Percentiles rank a stretch among this genome's conserved stretches.
These are phyloP conservation scores for Saccopteryx bilineata DNA, from an alignment of 2,113 vertebrate genomes.

Conservation along the genomic window DNA sequence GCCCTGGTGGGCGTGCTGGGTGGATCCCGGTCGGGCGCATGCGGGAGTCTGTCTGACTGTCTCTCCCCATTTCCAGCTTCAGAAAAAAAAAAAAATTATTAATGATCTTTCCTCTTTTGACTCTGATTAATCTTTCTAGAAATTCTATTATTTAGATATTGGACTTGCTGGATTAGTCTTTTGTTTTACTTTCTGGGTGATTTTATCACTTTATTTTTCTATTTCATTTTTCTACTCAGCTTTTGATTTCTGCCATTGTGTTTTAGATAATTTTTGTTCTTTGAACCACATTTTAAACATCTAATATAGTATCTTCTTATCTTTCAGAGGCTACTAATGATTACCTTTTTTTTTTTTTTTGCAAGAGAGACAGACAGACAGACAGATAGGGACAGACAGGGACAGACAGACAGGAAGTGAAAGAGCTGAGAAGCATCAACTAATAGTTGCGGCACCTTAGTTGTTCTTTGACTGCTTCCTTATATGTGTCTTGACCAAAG, in stretches of 20 bases:
- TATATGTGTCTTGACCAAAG: too few species aligned
- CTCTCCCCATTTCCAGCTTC: too few species aligned
- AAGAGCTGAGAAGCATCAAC: too few species aligned
- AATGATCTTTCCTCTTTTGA: neutral
- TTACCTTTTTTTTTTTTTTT: neutral
- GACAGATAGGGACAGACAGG: too few species aligned
- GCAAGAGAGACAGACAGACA: too few species aligned
- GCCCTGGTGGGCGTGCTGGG: too few species aligned
- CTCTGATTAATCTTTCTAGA: neutral
- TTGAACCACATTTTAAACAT: conserved; percentile 6
- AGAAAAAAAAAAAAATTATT: too few species aligned
- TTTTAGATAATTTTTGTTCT: conserved; percentile 44
- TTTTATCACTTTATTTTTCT: conserved; percentile 40
- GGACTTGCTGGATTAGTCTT: neutral
- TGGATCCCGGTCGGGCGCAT: too few species aligned
- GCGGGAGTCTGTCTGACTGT: too few species aligned
- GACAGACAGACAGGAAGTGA: too few species aligned
- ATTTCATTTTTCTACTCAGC: neutral
- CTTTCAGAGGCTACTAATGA: neutral
- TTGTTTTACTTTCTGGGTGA: neutral
- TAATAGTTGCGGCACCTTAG: too few species aligned
- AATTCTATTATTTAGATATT: neutral
- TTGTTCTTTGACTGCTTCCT: too few species aligned
- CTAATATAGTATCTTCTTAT: neutral
- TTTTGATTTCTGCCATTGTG: conserved; percentile 9